Conservation (phyloP, 2,113 vertebrate genomes). For the Hypanus sabinus region DNA sequence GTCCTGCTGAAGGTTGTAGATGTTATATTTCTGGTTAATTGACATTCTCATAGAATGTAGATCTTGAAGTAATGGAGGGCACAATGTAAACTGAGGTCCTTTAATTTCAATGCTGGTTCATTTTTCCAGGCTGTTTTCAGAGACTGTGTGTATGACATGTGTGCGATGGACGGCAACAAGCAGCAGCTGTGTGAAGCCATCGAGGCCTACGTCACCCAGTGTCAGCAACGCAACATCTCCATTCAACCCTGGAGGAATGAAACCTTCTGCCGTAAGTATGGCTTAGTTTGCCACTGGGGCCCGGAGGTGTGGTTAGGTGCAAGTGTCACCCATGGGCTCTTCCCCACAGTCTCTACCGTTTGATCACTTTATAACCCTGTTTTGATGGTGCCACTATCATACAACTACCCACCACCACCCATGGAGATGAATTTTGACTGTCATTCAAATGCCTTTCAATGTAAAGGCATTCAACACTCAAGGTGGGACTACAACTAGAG, state of each 20-base stretch:
- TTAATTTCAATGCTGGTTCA: neutral
- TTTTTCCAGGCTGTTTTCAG: constrained; percentile 52
- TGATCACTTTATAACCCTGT: too few relatives aligned
- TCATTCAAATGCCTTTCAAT: too few relatives aligned
- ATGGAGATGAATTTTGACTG: too few relatives aligned
- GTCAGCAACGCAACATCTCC: constrained; percentile 61
- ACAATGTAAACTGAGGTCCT: neutral
- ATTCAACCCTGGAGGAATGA: constrained; percentile 60
- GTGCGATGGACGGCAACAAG: constrained; percentile 55
- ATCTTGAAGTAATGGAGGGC: neutral
- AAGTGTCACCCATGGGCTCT: too few relatives aligned
- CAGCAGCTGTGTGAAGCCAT: constrained; percentile 59
- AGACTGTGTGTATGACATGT: constrained; percentile 62
- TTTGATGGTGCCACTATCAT: too few relatives aligned
- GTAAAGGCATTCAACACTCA: too few relatives aligned
- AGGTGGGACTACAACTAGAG: too few relatives aligned
- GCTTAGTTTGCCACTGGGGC: too few relatives aligned
- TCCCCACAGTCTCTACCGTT: too few relatives aligned
- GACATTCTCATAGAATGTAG: neutral
- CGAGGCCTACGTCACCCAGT: constrained; percentile 61
- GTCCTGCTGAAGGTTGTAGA: neutral
- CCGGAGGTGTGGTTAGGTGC: too few relatives aligned
- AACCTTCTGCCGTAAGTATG: constrained; percentile 56
- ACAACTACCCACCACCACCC: too few relatives aligned
- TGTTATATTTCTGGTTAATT: neutral